Percentiles rank a stretch among this genome's conserved stretches.
Evolutionary conservation across 2,888 invertebrate genomes (phyloP).

Genomic region (Catocala sponsa): DNA sequence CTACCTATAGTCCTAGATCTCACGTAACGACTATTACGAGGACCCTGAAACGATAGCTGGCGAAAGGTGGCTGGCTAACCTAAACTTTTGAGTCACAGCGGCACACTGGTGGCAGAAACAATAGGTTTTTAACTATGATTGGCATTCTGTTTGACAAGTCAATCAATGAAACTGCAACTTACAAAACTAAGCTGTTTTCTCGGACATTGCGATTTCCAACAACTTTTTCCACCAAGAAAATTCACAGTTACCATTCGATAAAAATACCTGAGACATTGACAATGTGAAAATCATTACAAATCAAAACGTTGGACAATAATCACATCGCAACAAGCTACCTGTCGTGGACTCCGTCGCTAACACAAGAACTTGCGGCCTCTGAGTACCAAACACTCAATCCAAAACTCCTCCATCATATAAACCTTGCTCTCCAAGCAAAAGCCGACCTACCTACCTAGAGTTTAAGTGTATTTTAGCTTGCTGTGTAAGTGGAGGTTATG

Average conservation of each 20-base stretch:
- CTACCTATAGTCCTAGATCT: no score
- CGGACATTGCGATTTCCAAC: not conserved
- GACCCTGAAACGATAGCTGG: no score
- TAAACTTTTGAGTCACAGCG: no score
- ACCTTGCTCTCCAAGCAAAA: conserved; percentile 21
- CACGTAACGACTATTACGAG: no score
- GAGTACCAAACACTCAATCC: conserved; percentile 44
- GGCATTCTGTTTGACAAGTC: no score
- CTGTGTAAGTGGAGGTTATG: conserved; percentile 26
- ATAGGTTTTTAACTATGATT: no score
- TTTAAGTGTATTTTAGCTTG: conserved; percentile 20
- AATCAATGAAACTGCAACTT: no score
- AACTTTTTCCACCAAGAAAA: conserved; percentile 1
- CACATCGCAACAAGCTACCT: conserved; percentile 49
- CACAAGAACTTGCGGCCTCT: conserved; percentile 50
- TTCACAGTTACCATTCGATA: conserved; percentile 22
- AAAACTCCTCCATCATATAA: not conserved
- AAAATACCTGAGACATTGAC: conserved; percentile 35
- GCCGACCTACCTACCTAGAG: not conserved
- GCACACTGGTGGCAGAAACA: no score
- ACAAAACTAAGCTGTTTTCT: not conserved
- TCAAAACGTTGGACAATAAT: conserved; percentile 50
- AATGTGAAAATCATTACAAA: conserved; percentile 54
- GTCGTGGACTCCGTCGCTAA: conserved; percentile 39
- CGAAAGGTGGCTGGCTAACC: no score